These are phyloP conservation scores for Athrips mouffetella DNA, from an alignment of 2,888 invertebrate genomes.

Conservation along the genomic window DNA sequence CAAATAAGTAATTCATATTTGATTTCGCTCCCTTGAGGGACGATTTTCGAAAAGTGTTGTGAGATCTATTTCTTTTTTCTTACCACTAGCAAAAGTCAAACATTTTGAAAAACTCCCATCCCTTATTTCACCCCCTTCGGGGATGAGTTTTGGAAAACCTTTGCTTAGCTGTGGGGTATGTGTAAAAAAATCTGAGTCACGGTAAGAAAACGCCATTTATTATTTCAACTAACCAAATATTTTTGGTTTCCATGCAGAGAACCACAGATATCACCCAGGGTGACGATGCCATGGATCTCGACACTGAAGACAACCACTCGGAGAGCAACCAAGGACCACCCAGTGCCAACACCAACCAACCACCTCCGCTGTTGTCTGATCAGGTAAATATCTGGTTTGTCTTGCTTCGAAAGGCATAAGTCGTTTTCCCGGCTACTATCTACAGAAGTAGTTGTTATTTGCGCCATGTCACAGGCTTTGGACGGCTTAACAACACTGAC, in stretches of 20 bases:
- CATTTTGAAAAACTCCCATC: too few relatives aligned
- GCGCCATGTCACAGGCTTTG: too few relatives aligned
- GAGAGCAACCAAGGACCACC: conserved; percentile 26
- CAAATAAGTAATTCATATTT: too few relatives aligned
- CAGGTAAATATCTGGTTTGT: conserved; percentile 54
- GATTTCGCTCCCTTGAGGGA: too few relatives aligned
- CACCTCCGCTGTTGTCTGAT: conserved; percentile 48
- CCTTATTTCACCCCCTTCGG: too few relatives aligned
- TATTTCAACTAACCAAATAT: not conserved
- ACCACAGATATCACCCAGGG: conserved; percentile 34
- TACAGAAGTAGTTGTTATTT: too few relatives aligned
- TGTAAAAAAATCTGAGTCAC: not conserved
- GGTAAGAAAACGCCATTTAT: not conserved
- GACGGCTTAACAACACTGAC: too few relatives aligned
- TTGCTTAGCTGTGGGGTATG: not conserved
- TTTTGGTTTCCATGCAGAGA: not conserved
- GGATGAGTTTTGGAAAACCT: not conserved
- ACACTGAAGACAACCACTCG: conserved; percentile 71
- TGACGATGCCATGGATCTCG: conserved; percentile 90
- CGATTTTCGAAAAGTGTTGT: too few relatives aligned
- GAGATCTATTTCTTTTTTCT: too few relatives aligned
- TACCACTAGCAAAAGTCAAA: too few relatives aligned
- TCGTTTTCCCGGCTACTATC: too few relatives aligned
- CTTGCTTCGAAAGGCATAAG: too few relatives aligned
- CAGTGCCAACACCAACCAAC: conserved; percentile 18